phyloP scores from a whole-genome alignment of 2,113 vertebrate genomes.

The Myodes glareolus region DNA sequence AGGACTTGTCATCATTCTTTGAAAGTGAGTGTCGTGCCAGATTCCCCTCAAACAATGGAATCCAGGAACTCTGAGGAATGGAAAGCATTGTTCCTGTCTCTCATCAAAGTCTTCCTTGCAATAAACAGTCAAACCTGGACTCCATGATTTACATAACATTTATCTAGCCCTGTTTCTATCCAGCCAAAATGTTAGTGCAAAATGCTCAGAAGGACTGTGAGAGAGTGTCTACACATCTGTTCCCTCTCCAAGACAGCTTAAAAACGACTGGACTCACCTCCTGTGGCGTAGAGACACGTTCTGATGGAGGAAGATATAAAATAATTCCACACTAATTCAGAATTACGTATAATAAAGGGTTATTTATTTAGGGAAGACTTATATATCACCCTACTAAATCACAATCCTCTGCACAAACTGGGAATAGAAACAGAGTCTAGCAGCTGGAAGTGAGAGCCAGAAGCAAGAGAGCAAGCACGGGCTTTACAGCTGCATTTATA shows the following conservation, averaged over 20 bases:
- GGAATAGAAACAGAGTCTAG: no score
- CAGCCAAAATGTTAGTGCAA: constrained; percentile 7
- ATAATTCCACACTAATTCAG: no score
- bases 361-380: no score
- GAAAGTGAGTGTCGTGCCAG: constrained; percentile 22
- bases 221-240: not conserved
- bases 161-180: constrained; percentile 8
- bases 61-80: constrained; percentile 9
- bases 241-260: not conserved
- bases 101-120: not conserved
- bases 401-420: no score
- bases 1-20: not conserved
- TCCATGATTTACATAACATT: not conserved
- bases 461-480: no score
- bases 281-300: not conserved
- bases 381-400: no score
- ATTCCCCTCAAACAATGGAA: constrained; percentile 47
- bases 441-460: no score
- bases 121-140: not conserved
- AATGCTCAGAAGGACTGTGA: not conserved
- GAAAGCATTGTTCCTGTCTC: not conserved
- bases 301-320: not conserved
- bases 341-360: no score
- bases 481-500: no score
- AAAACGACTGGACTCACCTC: not conserved